These are phyloP conservation scores for Pygmarrhopalites habei DNA, from an alignment of 1,140 invertebrate species.

Conservation along the genomic window DNA sequence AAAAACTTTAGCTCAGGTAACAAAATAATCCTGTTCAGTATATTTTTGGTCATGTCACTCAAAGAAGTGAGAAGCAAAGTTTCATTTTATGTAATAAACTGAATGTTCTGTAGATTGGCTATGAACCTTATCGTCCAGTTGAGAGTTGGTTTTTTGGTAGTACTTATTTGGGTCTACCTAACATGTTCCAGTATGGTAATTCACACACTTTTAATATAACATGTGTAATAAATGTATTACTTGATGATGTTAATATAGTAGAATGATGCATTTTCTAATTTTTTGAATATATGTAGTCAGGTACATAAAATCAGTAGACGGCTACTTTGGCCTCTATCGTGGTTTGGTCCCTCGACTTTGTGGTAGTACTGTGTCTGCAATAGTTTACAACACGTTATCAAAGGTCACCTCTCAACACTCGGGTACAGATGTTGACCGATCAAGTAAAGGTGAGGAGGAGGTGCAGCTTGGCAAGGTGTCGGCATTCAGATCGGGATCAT, in stretches of 20 bases:
- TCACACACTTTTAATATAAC: too few species aligned
- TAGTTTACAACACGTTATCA: constrained; percentile 16
- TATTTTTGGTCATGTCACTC: constrained; percentile 18
- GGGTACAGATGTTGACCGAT: constrained; percentile 1
- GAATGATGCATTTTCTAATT: too few species aligned
- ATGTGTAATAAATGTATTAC: too few species aligned
- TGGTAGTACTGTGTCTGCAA: constrained; percentile 6
- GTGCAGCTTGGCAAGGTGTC: neutral
- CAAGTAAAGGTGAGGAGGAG: neutral
- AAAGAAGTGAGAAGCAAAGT: constrained; percentile 20
- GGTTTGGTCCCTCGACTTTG: constrained; percentile 50
- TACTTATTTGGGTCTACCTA: constrained; percentile 70
- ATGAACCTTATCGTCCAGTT: constrained; percentile 73
- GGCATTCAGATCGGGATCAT: neutral
- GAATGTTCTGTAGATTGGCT: constrained; percentile 58
- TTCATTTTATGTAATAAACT: too few species aligned
- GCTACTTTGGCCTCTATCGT: constrained; percentile 72
- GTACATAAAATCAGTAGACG: constrained; percentile 73
- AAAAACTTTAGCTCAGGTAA: constrained; percentile 33
- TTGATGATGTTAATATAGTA: too few species aligned
- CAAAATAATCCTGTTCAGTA: too few species aligned
- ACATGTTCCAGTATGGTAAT: constrained; percentile 76
- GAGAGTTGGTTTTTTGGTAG: constrained; percentile 66
- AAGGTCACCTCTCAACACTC: neutral
- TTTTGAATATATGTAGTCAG: too few species aligned